Evolutionary conservation across 2,113 vertebrate species (phyloP).

Genomic region (Oenanthe oenanthe): DNA sequence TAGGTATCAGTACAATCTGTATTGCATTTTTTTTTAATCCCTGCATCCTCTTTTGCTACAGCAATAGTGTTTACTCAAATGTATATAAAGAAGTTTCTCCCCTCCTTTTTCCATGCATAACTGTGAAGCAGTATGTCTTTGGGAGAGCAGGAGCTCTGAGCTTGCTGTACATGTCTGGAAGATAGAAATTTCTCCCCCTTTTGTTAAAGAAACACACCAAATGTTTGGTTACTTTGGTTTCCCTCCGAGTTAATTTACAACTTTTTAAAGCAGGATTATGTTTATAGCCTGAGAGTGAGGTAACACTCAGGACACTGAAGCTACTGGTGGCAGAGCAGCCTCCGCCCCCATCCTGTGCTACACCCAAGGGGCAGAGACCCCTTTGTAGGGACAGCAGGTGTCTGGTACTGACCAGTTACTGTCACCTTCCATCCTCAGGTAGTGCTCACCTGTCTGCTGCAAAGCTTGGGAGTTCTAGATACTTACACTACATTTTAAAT

Average conservation of each 20-base stretch:
- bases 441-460: neutral
- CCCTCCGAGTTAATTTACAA: neutral
- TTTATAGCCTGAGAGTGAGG: neutral
- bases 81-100: neutral
- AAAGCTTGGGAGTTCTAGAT: neutral
- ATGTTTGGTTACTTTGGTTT: neutral
- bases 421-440: neutral
- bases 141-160: neutral
- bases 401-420: neutral
- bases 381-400: neutral
- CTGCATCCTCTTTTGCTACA: neutral
- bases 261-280: neutral
- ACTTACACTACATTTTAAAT: neutral
- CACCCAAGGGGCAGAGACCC: neutral
- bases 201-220: neutral
- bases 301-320: neutral
- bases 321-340: neutral
- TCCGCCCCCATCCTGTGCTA: rapidly evolving
- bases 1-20: neutral
- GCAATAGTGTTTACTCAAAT: neutral
- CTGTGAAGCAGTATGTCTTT: rapidly evolving
- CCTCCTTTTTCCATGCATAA: neutral
- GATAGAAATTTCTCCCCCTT: neutral
- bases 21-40: neutral
- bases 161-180: neutral